Evolutionary conservation across 1,140 invertebrate species (phyloP).

Genomic region (Saxidomus purpurata): DNA sequence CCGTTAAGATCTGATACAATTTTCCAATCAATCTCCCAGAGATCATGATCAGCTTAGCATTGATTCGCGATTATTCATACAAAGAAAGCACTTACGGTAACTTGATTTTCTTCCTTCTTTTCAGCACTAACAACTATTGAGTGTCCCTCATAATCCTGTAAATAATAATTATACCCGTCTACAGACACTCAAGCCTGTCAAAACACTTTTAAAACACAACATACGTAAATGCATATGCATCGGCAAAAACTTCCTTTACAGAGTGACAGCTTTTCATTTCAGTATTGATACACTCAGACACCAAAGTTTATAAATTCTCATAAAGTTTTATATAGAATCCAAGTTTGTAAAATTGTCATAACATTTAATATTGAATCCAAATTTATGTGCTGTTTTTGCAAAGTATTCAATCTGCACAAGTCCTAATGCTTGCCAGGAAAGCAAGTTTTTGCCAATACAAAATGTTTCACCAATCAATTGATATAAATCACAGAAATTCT

Average conservation of each 20-base stretch:
- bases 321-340: too few species aligned
- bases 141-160: not conserved
- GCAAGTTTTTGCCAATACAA: not conserved
- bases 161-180: not conserved
- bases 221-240: not conserved
- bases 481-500: conserved; percentile 3
- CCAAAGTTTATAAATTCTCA: too few species aligned
- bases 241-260: not conserved
- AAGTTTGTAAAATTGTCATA: too few species aligned
- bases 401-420: too few species aligned
- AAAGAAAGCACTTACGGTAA: conserved; percentile 32
- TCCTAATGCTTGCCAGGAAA: too few species aligned
- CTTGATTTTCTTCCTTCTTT: not conserved
- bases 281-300: too few species aligned
- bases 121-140: conserved; percentile 22
- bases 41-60: conserved; percentile 33
- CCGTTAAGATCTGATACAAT: conserved; percentile 5
- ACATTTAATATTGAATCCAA: too few species aligned
- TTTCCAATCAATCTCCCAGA: not conserved
- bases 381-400: too few species aligned
- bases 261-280: too few species aligned
- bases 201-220: not conserved
- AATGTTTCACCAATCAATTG: not conserved
- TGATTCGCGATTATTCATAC: conserved; percentile 36
- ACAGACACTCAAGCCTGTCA: not conserved